Conservation (phyloP, 2,113 vertebrate genomes). For the Daubentonia madagascariensis region DNA sequence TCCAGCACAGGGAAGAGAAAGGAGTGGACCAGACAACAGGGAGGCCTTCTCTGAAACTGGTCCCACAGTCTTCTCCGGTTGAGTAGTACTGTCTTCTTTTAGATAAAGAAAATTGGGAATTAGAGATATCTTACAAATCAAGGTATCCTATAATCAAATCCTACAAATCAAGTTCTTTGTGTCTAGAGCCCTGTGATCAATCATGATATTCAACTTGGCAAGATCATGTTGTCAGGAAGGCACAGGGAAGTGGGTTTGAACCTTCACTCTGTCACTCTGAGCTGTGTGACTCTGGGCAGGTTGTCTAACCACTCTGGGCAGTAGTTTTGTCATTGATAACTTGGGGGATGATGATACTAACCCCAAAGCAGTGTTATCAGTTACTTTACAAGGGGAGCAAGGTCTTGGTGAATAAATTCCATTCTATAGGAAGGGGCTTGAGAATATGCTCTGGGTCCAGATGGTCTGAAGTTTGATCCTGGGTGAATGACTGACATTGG, state of each 20-base stretch:
- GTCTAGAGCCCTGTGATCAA: fast-evolving
- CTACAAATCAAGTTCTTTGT: background rate
- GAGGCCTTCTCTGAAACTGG: background rate
- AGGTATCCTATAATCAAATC: background rate
- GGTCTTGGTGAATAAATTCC: background rate
- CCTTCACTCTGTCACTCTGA: background rate
- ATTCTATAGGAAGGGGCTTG: background rate
- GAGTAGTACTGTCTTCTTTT: background rate
- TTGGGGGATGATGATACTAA: background rate
- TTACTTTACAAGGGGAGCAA: background rate
- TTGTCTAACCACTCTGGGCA: background rate
- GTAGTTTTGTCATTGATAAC: background rate
- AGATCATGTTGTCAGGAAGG: background rate
- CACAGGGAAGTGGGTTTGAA: background rate
- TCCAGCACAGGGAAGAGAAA: background rate
- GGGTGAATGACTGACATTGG: fast-evolving
- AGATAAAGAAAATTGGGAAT: background rate
- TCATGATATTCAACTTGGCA: too few relatives aligned
- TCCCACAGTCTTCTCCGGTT: background rate
- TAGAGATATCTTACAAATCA: background rate
- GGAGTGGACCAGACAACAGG: background rate
- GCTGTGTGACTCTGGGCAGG: background rate
- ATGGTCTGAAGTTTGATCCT: background rate
- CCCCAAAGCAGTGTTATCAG: background rate
- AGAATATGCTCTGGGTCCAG: background rate